Percentiles rank a stretch among this genome's conserved stretches.
Conservation (phyloP, 2,888 invertebrate genomes). For the Incurvaria masculella region DNA sequence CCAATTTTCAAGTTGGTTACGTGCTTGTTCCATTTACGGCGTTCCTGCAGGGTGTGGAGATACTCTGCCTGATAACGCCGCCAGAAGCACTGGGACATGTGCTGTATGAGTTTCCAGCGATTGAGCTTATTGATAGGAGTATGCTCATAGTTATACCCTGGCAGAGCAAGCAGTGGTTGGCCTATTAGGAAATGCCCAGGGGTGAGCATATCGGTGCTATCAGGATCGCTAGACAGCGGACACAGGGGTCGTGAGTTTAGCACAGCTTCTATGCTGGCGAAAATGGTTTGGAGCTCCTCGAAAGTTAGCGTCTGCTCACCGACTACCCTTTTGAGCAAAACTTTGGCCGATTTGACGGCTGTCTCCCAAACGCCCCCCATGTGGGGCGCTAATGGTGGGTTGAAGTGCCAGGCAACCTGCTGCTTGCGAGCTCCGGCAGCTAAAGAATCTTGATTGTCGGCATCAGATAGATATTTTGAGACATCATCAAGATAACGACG, state of each 20-base stretch:
- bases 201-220: slow-evolving; percentile 18
- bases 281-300: slow-evolving; percentile 12
- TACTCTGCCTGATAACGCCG: slow-evolving; percentile 13
- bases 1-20: slow-evolving; percentile 2
- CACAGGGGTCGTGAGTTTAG: slow-evolving; percentile 24
- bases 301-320: slow-evolving; percentile 1
- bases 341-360: slow-evolving; percentile 9
- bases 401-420: slow-evolving; percentile 8
- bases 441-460: background rate
- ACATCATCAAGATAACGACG: slow-evolving; percentile 7
- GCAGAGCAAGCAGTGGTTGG: slow-evolving; percentile 8
- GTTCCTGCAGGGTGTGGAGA: slow-evolving; percentile 15
- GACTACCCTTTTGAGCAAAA: slow-evolving; percentile 3
- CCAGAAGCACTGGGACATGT: slow-evolving; percentile 14
- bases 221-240: slow-evolving; percentile 20
- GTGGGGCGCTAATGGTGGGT: slow-evolving; percentile 7
- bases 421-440: background rate
- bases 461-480: background rate
- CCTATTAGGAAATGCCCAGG: slow-evolving; percentile 23
- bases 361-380: slow-evolving; percentile 11
- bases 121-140: background rate
- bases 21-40: slow-evolving; percentile 11
- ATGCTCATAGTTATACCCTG: slow-evolving; percentile 3
- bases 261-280: slow-evolving; percentile 22
- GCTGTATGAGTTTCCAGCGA: slow-evolving; percentile 14